A percentile compares a stretch with the other conserved stretches of the same genome.
These are phyloP conservation scores for Ifrita kowaldi DNA, from an alignment of 2,113 vertebrate genomes.

Conservation along the genomic window DNA sequence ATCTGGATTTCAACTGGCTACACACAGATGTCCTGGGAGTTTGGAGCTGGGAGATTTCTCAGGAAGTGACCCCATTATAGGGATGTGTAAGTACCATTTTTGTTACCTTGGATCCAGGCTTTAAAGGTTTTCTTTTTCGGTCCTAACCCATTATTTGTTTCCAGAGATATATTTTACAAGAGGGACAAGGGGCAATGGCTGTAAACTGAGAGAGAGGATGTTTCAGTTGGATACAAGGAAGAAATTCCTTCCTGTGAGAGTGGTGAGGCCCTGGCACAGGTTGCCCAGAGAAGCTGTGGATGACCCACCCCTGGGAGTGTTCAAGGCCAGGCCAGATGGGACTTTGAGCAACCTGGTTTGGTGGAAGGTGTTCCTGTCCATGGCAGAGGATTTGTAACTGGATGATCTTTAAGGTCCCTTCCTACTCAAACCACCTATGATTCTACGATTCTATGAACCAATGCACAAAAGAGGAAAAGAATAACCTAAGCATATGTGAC, in stretches of 20 bases:
- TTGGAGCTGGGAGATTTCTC: neutral
- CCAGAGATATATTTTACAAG: neutral
- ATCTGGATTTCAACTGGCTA: neutral
- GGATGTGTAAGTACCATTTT: neutral
- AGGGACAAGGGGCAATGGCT: neutral
- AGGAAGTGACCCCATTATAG: neutral
- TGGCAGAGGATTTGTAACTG: neutral
- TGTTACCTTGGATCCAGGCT: neutral
- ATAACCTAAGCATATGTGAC: neutral
- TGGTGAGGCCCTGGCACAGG: neutral
- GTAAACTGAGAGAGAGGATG: neutral
- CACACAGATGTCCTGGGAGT: neutral
- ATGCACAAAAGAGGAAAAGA: neutral
- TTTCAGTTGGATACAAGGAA: neutral
- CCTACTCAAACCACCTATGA: neutral
- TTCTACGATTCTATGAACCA: neutral
- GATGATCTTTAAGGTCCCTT: neutral
- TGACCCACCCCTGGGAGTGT: neutral
- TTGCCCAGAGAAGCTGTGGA: neutral
- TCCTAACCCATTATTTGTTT: neutral
- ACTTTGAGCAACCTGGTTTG: neutral
- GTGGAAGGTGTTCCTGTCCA: neutral
- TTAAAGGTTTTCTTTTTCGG: neutral
- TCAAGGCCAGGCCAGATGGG: neutral
- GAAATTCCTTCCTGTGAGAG: neutral